These are phyloP conservation scores for Podarcis muralis DNA, from an alignment of 2,113 vertebrate genomes.

Conservation along the genomic window DNA sequence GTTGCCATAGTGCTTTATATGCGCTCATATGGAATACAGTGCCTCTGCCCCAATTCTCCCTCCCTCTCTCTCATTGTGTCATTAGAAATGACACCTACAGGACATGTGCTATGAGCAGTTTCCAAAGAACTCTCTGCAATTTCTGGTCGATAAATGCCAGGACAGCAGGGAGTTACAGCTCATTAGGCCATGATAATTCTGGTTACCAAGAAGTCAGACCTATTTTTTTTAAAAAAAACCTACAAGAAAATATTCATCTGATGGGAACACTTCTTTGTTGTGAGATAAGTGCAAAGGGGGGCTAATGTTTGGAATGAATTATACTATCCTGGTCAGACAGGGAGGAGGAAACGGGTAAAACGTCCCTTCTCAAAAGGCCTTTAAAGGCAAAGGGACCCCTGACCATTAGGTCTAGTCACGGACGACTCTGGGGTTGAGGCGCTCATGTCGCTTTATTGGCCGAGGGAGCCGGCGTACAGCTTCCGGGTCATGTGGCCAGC, in stretches of 20 bases:
- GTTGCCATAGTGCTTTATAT: conserved; percentile 61
- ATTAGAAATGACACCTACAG: conserved; percentile 53
- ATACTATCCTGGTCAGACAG: background rate
- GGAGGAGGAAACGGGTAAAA: rapidly evolving
- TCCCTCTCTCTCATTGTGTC: conserved; percentile 25
- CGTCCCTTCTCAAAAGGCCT: conserved; percentile 25
- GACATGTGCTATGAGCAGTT: conserved; percentile 33
- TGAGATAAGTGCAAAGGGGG: conserved; percentile 8
- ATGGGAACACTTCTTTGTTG: background rate
- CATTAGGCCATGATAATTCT: conserved; percentile 36
- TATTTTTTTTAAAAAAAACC: background rate
- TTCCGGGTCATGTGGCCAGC: too few relatives aligned
- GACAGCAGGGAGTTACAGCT: conserved; percentile 40
- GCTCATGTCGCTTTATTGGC: too few relatives aligned
- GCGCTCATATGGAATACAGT: conserved; percentile 31
- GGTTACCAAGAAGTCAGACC: conserved; percentile 6
- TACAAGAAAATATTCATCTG: conserved; percentile 32
- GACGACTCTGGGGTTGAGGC: too few relatives aligned
- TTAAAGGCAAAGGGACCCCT: background rate
- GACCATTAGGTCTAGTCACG: too few relatives aligned
- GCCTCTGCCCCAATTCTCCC: conserved; percentile 12
- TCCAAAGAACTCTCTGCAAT: conserved; percentile 57
- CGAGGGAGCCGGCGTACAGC: too few relatives aligned
- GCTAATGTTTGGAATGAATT: background rate
- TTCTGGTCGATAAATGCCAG: conserved; percentile 39